Base-by-base conservation (phyloP, 2,888 invertebrate species). In the Drosophila anomelani region DNA sequence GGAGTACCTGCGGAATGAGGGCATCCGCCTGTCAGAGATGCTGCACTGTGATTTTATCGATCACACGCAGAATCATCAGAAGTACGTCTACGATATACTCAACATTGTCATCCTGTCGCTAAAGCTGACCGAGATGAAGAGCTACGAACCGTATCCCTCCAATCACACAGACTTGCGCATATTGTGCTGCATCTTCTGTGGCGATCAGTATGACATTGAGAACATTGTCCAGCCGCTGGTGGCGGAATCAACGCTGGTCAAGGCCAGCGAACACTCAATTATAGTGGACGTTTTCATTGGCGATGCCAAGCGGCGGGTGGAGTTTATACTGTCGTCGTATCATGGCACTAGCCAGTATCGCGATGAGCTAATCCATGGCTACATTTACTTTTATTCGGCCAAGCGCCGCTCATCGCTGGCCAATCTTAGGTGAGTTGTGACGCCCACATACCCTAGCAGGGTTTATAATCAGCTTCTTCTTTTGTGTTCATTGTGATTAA, bases 131-230 rank as follows among this genome's bases (percentile, higher is more conserved):
- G 92, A 93, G 79, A 91, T 92, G 78, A 93, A 93, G 69, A 90
- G 90, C 70, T 90, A 91, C 60, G 92, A 92, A 69, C 86, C 91
- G 71, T 92, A 91, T 90, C 90, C 91, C 64, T 89, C 92, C 75
- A 92, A 91, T 86, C 90, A 93, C 90, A 76, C 93, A 17, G 93
- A 93, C 78, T 76, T 93, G 17, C 96, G 98, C 86, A 97, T 98
- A 92, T 96, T 97, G 92, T 96, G 99, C 94, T 98, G 98, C 92
- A 96, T 98, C 95, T 98, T 98, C 93, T 99, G 99, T 93, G 98
- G 98, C 59, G 98, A 99, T 93, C 97, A 97, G 1, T 98, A 96
- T 91, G 96, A 97, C 0, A 96, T 97, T 49, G 98, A 98, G 92
- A 96, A 97, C 73, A 97, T 98, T 62, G 93, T 99, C 63, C 96